phyloP scores from a whole-genome alignment of 2,888 invertebrate genomes.

The Cryptocheilus praepositus region DNA sequence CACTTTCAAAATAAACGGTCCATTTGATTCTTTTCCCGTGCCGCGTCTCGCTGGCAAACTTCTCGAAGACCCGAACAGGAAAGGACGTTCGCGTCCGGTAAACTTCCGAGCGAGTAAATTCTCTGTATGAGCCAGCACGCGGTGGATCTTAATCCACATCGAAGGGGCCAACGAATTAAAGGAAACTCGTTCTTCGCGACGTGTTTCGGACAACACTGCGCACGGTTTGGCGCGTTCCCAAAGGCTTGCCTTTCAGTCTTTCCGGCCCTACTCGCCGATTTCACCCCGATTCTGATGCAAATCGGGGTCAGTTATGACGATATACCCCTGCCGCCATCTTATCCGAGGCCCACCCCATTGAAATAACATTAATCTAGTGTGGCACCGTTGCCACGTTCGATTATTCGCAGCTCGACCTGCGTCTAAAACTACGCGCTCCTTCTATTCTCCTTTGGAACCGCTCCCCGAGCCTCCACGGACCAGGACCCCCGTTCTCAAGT shows the following conservation, averaged over 20 bases:
- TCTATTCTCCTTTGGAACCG: too few species aligned
- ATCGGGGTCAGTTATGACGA: slow-evolving; percentile 65
- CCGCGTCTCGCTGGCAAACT: too few species aligned
- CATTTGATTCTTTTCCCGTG: too few species aligned
- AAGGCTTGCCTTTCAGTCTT: slow-evolving; percentile 29
- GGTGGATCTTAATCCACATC: slow-evolving; percentile 46
- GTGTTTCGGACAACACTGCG: slow-evolving; percentile 54
- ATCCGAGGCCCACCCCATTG: slow-evolving; percentile 50
- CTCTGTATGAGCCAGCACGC: slow-evolving; percentile 48
- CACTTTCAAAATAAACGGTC: too few species aligned
- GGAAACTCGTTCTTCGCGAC: slow-evolving; percentile 41
- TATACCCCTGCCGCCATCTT: slow-evolving; percentile 19
- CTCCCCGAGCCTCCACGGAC: too few species aligned
- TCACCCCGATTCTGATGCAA: slow-evolving; percentile 63
- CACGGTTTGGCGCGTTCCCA: slow-evolving; percentile 62
- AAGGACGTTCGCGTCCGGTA: slow-evolving; percentile 25
- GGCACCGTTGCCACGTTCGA: slow-evolving; percentile 64
- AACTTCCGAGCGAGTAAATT: slow-evolving; percentile 49
- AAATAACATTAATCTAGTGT: slow-evolving; percentile 69
- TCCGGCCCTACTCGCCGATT: slow-evolving; percentile 39
- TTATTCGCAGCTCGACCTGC: slow-evolving; percentile 40
- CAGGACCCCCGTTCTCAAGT: too few species aligned
- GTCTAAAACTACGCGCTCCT: too few species aligned
- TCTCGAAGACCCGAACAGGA: too few species aligned
- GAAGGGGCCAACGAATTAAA: background rate